phyloP scores from a whole-genome alignment of 2,113 vertebrate genomes.

The Polypterus senegalus region DNA sequence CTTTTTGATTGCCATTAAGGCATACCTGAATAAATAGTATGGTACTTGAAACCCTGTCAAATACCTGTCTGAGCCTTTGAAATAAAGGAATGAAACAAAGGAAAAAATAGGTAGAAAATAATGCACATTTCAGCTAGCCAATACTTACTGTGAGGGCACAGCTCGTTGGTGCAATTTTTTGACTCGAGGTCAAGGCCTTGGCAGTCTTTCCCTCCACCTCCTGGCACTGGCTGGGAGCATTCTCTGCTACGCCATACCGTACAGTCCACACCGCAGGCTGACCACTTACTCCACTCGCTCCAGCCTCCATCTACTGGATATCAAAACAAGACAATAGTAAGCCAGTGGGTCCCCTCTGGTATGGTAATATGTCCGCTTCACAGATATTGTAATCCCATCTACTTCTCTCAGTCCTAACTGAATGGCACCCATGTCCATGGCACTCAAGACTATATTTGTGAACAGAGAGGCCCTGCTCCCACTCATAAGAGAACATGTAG shows the following conservation, averaged over 20 bases:
- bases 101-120: too few relatives aligned
- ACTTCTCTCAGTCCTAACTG: too few relatives aligned
- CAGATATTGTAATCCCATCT: too few relatives aligned
- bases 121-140: neutral
- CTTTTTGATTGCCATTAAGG: too few relatives aligned
- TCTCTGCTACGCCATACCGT: slow-evolving; percentile 89
- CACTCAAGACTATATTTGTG: too few relatives aligned
- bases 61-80: too few relatives aligned
- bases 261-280: slow-evolving; percentile 77
- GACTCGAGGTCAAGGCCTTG: slow-evolving; percentile 77
- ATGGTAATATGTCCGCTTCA: neutral
- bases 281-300: slow-evolving; percentile 96
- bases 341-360: neutral
- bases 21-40: too few relatives aligned
- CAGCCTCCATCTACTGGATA: slow-evolving; percentile 80
- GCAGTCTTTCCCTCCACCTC: slow-evolving; percentile 84
- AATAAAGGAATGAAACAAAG: too few relatives aligned
- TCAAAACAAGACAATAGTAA: slow-evolving; percentile 14
- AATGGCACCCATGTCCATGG: too few relatives aligned
- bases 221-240: slow-evolving; percentile 80
- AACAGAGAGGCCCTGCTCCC: too few relatives aligned
- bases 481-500: too few relatives aligned
- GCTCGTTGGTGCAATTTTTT: slow-evolving; percentile 86
- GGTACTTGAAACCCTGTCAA: too few relatives aligned
- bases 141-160: slow-evolving; percentile 85